Evolutionary conservation across 2,888 invertebrate genomes (phyloP), one percentile per base, ranked within the genome.

Genomic region (Physocephala rufipes): DNA sequence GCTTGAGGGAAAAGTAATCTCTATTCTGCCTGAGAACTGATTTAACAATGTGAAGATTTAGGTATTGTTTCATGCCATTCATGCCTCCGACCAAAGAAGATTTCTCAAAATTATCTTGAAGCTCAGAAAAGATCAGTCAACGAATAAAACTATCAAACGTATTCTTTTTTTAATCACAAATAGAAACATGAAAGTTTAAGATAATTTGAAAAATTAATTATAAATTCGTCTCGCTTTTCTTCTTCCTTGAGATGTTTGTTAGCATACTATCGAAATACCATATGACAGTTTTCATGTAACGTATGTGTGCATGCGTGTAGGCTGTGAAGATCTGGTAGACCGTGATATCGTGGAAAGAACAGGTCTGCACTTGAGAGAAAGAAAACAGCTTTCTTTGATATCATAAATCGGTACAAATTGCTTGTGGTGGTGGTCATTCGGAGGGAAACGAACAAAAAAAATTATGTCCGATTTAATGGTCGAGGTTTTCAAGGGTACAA

Each of bases 241-340:
- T 30, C 15, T 59, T 59, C 28, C 12, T 59, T 28, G 13, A 36
- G 61, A n/a, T 15, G 13, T 61, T 61, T 16, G n/a, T n/a, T n/a
- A n/a, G 16, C 61, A 61, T 16, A 61, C 30, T 61, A 19, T 61
- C 61, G 16, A 61, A 53, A n/a, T 53, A 21, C 21, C 53, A 24
- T 9, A 19, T 13, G n/a, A n/a, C n/a, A n/a, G n/a, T n/a, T n/a
- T n/a, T n/a, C n/a, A n/a, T n/a, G n/a, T n/a, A n/a, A n/a, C n/a
- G n/a, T n/a, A n/a, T n/a, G n/a, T n/a, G n/a, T n/a, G n/a, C n/a
- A n/a, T 61, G 36, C 19, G 61, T 61, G 61, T 28, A 36, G 26
- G 59, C 61, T 30, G 61, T 30, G n/a, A n/a, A 16, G 61, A 61
- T 61, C 19, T 61, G 61, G 36, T 36, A n/a, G n/a, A 61, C 36